Evolutionary conservation across 2,888 invertebrate genomes (phyloP), one percentile per base, ranked within the genome.

Genomic region (Caenorhabditis macrosperma): DNA sequence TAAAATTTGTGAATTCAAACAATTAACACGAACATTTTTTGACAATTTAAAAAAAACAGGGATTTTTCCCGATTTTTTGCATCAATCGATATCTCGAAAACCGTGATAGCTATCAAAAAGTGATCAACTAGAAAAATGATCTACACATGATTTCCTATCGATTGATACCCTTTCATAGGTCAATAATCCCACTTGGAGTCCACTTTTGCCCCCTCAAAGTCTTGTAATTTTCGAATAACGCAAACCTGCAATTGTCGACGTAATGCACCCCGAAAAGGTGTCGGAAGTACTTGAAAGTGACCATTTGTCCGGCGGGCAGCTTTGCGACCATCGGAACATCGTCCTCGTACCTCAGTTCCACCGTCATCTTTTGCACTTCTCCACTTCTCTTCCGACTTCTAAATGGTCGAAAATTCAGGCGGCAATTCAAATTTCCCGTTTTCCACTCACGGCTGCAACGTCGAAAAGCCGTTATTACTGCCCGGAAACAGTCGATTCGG

Each of bases 261-360:
- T 71, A 60, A 20, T 69, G 68, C 17, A 75, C 48, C 2, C 84
- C 85, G 55, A 86, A 86, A 1, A 82, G 69, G 30, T 74, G 77
- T 1, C 85, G 63, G 63, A 86, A 86, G 22, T 83, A 80, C 46
- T 82, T 54, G 44, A 86, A 74, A 24, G 78, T 84, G 17, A 86
- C 50, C 9, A 50, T 24, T 33, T 78, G 54, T 41, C 52, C 57
- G 28, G 55, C 26, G 15, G 74, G 38, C 9, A 84, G 68, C 52
- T 78, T 82, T 1, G 84, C 82, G 20, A 85, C 82, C 71, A 83
- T 84, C 24, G 85, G 82, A 22, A 84, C 75, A 50, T 79, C 78
- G 26, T 82, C 64, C 46, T 80, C 80, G 38, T 80, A 72, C 28
- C 80, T 41, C 12, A 80, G n/a, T 26, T 80, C 80, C 3, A 80